Base-by-base conservation (phyloP, 2,888 invertebrate genomes). In the Fabriciana adippe region DNA sequence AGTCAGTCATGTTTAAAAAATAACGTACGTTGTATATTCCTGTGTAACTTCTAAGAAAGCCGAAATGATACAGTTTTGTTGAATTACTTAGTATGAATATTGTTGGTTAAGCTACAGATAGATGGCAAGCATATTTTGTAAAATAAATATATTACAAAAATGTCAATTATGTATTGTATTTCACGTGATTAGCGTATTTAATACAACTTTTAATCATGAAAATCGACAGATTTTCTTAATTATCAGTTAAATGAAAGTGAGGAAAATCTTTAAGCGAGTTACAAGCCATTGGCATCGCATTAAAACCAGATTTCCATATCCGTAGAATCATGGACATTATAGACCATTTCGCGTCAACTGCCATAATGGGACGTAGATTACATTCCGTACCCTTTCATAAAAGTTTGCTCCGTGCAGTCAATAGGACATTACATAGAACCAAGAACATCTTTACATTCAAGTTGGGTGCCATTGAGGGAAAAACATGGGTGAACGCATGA, bases 311-410 rank as follows among this genome's bases (percentile, higher is more conserved):
- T 68, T 53, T 68, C 63, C 66, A 66, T 68, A 68, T 41, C 41
- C 55, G 50, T 51, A 18, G 45, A 55, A 45, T 51, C 55, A 50
- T 50, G 51, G 55, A 60, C 59, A 26, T 31, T 68, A 66, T 55
- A 51, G 50, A 64, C 31, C 41, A 56, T 63, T 66, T 48, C 45
- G 55, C 60, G 41, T 65, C 51, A 56, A 61, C 60, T 62, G 47
- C 68, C 64, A 64, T 71, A 65, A 62, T 68, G 21, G 60, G 64
- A 57, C 61, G 16, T 18, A 64, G 60, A 69, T 64, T 51, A 64
- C 69, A 69, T 71, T 71, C 71, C 64, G 64, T 70, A 67, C 61
- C 56, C 71, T 66, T 66, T 71, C 66, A 69, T 69, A 54, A 68
- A 68, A 64, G 48, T 59, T 56, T 61, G 47, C 64, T 66, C 56